These are phyloP conservation scores for Drosophila austrosaltans DNA, from an alignment of 2,888 invertebrate species.

Conservation along the genomic window DNA sequence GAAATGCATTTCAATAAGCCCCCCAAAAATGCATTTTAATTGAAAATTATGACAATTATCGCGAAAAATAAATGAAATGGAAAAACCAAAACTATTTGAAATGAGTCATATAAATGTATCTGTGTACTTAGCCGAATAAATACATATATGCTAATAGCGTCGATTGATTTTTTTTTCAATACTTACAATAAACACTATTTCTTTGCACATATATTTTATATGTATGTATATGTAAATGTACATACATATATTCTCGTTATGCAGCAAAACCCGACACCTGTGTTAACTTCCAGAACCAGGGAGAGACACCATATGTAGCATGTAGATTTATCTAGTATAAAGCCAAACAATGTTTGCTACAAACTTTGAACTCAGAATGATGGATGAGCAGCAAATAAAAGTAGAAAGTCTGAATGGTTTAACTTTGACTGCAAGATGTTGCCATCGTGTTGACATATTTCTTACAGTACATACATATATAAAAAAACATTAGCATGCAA, in stretches of 20 bases:
- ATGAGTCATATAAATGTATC: background rate
- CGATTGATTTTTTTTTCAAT: background rate
- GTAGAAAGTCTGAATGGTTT: too few species aligned
- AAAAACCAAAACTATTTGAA: background rate
- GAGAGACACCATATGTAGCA: background rate
- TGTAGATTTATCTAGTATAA: background rate
- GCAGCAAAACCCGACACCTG: background rate
- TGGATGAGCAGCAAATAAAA: background rate
- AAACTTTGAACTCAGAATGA: background rate
- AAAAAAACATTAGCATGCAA: too few species aligned
- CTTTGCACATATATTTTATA: too few species aligned
- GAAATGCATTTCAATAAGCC: slow-evolving; percentile 14
- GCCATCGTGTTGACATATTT: too few species aligned
- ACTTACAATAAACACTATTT: background rate
- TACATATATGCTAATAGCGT: too few species aligned
- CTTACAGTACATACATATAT: too few species aligned
- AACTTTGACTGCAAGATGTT: too few species aligned
- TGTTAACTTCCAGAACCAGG: too few species aligned
- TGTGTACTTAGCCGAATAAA: too few species aligned
- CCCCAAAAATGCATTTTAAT: slow-evolving; percentile 20
- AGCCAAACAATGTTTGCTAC: background rate
- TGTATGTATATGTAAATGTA: too few species aligned
- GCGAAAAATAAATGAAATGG: slow-evolving; percentile 10
- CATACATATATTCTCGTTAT: too few species aligned
- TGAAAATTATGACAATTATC: slow-evolving; percentile 32